Conservation (phyloP, 1,140 invertebrate species). For the Temnothorax nylanderi region DNA sequence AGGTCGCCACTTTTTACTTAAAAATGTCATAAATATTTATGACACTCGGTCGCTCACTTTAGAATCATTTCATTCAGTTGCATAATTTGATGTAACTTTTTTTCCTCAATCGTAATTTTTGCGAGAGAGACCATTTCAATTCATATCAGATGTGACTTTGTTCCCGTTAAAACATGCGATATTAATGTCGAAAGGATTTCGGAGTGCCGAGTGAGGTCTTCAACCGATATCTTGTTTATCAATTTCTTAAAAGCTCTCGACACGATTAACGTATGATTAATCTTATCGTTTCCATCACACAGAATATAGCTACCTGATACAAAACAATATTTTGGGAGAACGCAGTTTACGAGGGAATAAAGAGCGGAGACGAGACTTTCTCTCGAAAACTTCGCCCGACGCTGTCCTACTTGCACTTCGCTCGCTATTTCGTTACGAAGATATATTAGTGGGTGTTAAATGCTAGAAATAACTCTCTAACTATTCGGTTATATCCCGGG, state of each 20-base stretch:
- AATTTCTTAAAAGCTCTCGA: background rate
- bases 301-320: background rate
- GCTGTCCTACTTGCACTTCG: constrained; percentile 30
- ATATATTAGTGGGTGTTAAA: constrained; percentile 46
- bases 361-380: constrained; percentile 14
- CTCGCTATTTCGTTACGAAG: constrained; percentile 29
- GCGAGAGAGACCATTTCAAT: background rate
- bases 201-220: background rate
- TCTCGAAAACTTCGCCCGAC: constrained; percentile 27
- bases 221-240: constrained; percentile 20
- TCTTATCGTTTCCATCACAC: background rate
- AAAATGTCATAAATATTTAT: background rate
- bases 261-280: background rate
- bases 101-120: constrained; percentile 9
- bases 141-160: constrained; percentile 32
- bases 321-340: background rate
- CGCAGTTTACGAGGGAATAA: background rate
- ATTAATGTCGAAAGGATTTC: background rate
- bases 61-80: background rate
- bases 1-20: background rate
- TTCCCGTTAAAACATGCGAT: background rate
- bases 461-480: constrained; percentile 49
- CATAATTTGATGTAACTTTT: background rate
- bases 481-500: background rate
- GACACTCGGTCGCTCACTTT: background rate